phyloP scores from a whole-genome alignment of 1,140 invertebrate genomes.

The Atta colombica region DNA sequence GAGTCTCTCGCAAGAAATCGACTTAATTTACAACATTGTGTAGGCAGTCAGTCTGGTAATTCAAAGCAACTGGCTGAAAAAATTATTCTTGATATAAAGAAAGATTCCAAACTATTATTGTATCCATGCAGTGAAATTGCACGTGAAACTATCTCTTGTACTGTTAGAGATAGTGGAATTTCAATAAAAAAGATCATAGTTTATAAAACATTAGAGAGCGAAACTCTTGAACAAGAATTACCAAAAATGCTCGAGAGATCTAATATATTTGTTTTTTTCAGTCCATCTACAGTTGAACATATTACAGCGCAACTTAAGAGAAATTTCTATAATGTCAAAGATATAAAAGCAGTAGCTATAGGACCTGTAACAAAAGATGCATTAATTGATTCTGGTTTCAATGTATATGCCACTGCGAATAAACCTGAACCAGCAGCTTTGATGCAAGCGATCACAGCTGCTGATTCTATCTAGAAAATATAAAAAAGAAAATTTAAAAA shows the following conservation, averaged over 20 bases:
- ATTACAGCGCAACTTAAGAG: conserved; percentile 70
- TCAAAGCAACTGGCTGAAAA: conserved; percentile 80
- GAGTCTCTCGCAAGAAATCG: conserved; percentile 74
- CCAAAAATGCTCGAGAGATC: conserved; percentile 65
- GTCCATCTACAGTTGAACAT: conserved; percentile 82
- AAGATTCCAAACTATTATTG: conserved; percentile 76
- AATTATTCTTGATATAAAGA: conserved; percentile 71
- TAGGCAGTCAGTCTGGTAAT: conserved; percentile 82
- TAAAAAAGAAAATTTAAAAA: not conserved
- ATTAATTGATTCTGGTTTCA: conserved; percentile 73
- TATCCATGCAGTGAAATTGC: conserved; percentile 84
- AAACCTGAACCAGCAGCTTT: conserved; percentile 83
- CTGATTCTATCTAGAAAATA: conserved; percentile 6
- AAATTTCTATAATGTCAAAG: conserved; percentile 64
- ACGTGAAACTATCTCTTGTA: conserved; percentile 80
- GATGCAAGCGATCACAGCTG: conserved; percentile 74
- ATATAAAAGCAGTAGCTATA: conserved; percentile 82
- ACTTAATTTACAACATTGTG: conserved; percentile 77
- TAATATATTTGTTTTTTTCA: conserved; percentile 83
- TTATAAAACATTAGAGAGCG: conserved; percentile 80
- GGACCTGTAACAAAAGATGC: conserved; percentile 83
- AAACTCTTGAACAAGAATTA: conserved; percentile 78
- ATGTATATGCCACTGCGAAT: conserved; percentile 75
- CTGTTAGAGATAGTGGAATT: conserved; percentile 74
- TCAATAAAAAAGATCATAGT: conserved; percentile 78